A percentile compares a stretch with the other conserved stretches of the same genome.
These are phyloP conservation scores for Odocoileus hemionus DNA, from an alignment of 2,113 vertebrate genomes.

Conservation along the genomic window DNA sequence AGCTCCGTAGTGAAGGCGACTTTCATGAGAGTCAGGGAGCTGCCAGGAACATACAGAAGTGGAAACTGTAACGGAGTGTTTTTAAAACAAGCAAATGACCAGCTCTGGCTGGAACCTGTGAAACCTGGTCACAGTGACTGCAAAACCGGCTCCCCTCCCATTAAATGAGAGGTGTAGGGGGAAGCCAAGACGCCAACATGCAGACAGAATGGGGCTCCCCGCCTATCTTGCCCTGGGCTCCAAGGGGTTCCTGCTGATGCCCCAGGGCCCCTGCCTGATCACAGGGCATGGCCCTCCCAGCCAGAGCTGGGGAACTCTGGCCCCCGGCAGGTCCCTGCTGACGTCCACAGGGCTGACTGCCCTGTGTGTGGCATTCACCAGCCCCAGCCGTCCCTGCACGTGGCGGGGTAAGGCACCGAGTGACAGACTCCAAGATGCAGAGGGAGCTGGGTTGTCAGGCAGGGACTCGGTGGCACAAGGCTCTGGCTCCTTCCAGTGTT, in stretches of 20 bases:
- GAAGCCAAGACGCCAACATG: neutral
- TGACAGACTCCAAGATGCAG: neutral
- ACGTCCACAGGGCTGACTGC: neutral
- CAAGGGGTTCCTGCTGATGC: neutral
- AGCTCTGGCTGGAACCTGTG: neutral
- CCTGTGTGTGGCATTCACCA: accelerated
- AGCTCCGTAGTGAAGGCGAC: neutral
- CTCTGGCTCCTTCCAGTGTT: accelerated
- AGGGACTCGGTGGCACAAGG: neutral
- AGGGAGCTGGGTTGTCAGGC: neutral
- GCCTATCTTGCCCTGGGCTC: neutral
- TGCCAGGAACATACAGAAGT: neutral
- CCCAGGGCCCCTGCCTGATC: neutral
- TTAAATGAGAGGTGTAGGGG: neutral
- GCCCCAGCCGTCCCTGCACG: neutral
- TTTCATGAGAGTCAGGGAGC: neutral
- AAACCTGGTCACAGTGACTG: neutral
- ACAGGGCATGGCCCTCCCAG: neutral
- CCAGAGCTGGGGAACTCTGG: neutral
- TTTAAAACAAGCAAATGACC: conserved; percentile 28
- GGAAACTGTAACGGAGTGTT: conserved; percentile 29
- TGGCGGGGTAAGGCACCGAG: accelerated
- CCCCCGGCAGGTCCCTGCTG: accelerated
- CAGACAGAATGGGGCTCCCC: neutral
- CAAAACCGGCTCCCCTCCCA: neutral